A percentile compares a stretch with the other conserved stretches of the same genome.
These are phyloP conservation scores for Drosophila fuyamai DNA, from an alignment of 1,140 invertebrate species.

Conservation along the genomic window DNA sequence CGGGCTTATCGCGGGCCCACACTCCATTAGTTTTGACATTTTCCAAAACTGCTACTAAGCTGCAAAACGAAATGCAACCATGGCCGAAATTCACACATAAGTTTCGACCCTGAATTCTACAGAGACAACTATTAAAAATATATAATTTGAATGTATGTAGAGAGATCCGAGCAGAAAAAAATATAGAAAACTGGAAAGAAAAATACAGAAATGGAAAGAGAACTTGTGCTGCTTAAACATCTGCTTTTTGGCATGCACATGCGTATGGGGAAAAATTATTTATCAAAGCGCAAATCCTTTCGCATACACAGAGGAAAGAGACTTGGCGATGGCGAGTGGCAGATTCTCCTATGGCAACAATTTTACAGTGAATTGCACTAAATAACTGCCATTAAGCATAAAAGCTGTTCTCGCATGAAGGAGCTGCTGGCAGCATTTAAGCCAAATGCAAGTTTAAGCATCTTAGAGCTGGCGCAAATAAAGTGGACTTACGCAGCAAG, in stretches of 20 bases:
- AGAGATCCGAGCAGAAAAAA: conserved; percentile 18
- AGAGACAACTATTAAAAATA: conserved; percentile 46
- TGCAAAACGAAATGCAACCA: conserved; percentile 16
- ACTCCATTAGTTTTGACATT: conserved; percentile 18
- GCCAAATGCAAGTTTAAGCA: conserved; percentile 81
- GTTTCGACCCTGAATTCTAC: conserved; percentile 26
- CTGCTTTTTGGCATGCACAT: conserved; percentile 67
- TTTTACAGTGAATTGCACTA: conserved; percentile 83
- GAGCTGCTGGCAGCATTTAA: conserved; percentile 74
- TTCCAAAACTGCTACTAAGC: conserved; percentile 9
- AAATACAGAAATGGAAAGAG: conserved; percentile 41
- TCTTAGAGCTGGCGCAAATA: conserved; percentile 72
- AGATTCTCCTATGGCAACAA: conserved; percentile 73
- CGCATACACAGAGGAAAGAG: conserved; percentile 34
- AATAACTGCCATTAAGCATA: conserved; percentile 83
- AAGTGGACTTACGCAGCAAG: conserved; percentile 71
- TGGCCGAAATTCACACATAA: conserved; percentile 23
- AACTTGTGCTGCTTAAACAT: conserved; percentile 54
- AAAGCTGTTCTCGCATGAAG: conserved; percentile 83
- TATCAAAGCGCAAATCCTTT: conserved; percentile 78
- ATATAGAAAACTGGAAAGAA: conserved; percentile 31
- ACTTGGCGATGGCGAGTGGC: conserved; percentile 41
- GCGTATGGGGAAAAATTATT: conserved; percentile 63
- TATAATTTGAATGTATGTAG: conserved; percentile 41
- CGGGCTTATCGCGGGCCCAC: conserved; percentile 7